phyloP scores from a whole-genome alignment of 2,797 vertebrate genomes.

The Micropoecilia bifurca region DNA sequence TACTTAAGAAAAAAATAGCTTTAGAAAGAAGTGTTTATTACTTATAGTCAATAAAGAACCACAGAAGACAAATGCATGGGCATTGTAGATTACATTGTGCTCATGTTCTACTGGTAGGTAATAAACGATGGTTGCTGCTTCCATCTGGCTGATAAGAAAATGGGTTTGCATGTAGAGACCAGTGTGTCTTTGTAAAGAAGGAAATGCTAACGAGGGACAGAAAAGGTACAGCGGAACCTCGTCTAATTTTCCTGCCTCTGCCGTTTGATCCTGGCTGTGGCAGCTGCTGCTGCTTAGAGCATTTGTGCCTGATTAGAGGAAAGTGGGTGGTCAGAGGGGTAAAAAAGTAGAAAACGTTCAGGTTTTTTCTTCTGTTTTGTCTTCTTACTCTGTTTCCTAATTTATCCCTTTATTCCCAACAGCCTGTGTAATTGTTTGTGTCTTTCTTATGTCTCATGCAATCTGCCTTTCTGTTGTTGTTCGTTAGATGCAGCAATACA shows the following conservation, averaged over 20 bases:
- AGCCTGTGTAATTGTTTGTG: conserved; percentile 2
- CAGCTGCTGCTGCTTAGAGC: conserved; percentile 87
- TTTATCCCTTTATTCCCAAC: conserved; percentile 15
- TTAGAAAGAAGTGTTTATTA: not conserved
- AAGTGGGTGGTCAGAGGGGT: conserved; percentile 77
- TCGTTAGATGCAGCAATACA: not conserved
- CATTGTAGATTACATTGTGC: no score
- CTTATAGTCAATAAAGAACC: no score
- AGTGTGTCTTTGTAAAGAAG: conserved; percentile 32
- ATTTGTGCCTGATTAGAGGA: conserved; percentile 86
- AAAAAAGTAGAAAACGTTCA: conserved; percentile 30
- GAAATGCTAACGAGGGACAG: conserved; percentile 50
- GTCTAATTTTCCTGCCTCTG: conserved; percentile 77
- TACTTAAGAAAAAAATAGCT: not conserved
- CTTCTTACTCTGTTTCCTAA: conserved; percentile 23
- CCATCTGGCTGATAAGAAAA: not conserved
- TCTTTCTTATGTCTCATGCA: conserved; percentile 7
- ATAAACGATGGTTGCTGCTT: not conserved
- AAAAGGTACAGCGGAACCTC: conserved; percentile 76
- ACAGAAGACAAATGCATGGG: no score
- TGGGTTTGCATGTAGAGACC: conserved; percentile 13
- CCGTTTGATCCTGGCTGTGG: conserved; percentile 81
- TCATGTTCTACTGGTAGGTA: not conserved
- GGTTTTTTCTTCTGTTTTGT: conserved; percentile 31
- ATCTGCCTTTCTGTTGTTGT: not conserved